A percentile compares a stretch with the other conserved stretches of the same genome.
Conservation (phyloP, 2,888 invertebrate genomes). For the Phlogophora meticulosa region DNA sequence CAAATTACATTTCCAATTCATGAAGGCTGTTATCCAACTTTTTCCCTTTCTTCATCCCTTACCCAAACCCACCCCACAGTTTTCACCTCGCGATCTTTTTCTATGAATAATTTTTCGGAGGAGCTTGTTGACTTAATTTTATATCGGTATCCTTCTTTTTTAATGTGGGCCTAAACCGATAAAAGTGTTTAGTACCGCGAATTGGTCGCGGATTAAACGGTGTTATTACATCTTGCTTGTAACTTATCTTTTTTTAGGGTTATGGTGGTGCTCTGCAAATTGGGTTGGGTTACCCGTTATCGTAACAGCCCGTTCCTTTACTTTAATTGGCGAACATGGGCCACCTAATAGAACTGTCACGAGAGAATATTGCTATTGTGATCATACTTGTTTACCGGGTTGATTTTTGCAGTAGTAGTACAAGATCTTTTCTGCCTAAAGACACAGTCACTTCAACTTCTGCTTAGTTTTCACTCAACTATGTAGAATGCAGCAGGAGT, state of each 20-base stretch:
- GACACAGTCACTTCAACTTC: background rate
- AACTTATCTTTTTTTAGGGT: conserved; percentile 45
- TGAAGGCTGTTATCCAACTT: conserved; percentile 85
- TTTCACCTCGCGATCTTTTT: conserved; percentile 83
- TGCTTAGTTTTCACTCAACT: too few relatives aligned
- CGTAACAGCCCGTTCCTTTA: conserved; percentile 15
- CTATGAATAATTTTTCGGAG: conserved; percentile 89
- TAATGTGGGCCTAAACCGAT: conserved; percentile 63
- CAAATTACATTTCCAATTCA: conserved; percentile 91
- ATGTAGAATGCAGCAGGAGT: too few relatives aligned
- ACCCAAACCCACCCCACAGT: conserved; percentile 63
- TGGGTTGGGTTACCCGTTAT: conserved; percentile 2
- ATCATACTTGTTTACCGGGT: background rate
- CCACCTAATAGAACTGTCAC: conserved; percentile 19
- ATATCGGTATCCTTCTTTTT: conserved; percentile 82
- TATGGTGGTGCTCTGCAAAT: conserved; percentile 30
- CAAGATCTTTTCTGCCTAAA: background rate
- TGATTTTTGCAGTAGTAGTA: background rate
- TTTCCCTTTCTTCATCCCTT: conserved; percentile 72
- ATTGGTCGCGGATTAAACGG: conserved; percentile 57
- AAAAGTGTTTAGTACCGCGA: conserved; percentile 58
- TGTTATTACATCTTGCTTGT: conserved; percentile 43
- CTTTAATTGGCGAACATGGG: conserved; percentile 11
- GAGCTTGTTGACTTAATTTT: conserved; percentile 90
- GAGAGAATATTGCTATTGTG: background rate